Evolutionary conservation across 2,797 vertebrate genomes (phyloP), one percentile per base, ranked within the genome.

Genomic region (Macropodus opercularis): DNA sequence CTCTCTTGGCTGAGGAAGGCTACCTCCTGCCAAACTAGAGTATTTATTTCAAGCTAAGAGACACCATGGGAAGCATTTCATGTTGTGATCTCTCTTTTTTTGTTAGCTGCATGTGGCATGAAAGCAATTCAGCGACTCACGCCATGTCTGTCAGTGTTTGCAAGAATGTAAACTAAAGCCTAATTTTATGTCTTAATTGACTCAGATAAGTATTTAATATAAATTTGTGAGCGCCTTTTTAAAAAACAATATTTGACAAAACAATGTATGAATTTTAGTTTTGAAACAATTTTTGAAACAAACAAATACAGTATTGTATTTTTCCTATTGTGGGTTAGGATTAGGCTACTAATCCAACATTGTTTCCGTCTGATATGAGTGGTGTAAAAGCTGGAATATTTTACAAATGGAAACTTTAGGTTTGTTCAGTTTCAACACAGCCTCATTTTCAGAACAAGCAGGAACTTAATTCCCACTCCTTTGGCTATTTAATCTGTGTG

Each of bases 1-100:
- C 66, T 72, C 84, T 80, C 70, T 75, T 84, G 79, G 80, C 79
- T 8, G 22, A 62, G 54, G 52, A 75, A 57, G 22, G 47, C 22
- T 24, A 26, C 27, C 27, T 70, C 19, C 49, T 83, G 80, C 80
- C 75, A 86, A 84, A 75, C 72, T 12, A 69, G 19, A 50, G 5
- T n/a, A 57, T 61, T 61, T 44, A 69, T 75, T 81, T 72, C 47
- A 63, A 72, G 61, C 73, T 55, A 53, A 55, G 60, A 40, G 51
- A 74, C 52, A 15, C 78, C 46, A 47, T 63, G 52, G 80, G 63
- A 81, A 62, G 48, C 42, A 52, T 64, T 66, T 60, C 44, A 44
- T 72, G 55, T 79, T 76, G 66, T 62, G 53, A 77, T 69, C 70
- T 59, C 38, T 64, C 14, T 39, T 46, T 58, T 66, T 63, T 36